Evolutionary conservation across 2,888 invertebrate species (phyloP), one percentile per base, ranked within the genome.

Genomic region (Microctonus hyperodae): DNA sequence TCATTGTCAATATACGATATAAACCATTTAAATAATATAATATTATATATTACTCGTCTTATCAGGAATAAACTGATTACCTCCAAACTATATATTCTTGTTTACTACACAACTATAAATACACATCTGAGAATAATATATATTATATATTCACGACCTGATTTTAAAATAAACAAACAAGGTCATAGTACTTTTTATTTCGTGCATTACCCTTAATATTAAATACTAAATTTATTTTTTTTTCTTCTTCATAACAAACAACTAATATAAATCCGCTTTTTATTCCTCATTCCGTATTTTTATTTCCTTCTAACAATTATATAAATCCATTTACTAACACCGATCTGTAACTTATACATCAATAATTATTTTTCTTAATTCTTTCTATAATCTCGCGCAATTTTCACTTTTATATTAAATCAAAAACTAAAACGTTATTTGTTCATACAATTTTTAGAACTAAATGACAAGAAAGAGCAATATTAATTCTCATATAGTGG

Each of bases 61-160:
- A 77, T 78, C 78, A 68, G 70, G 68, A 51, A 40, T 64, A 23
- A 61, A 72, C 62, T 68, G 74, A 75, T 71, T 74, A 75, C 70
- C 72, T 73, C 71, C 72, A 75, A 75, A 74, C 72, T 68, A 71
- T 68, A 70, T 76, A 75, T n/a, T 44, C 76, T 77, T 80, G 78
- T 81, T 81, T 82, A 79, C 79, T 78, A 77, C 73, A 70, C 57
- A 71, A 71, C 71, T 78, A 78, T 72, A 73, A 74, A 74, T 74
- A 72, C 48, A 53, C 31, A 51, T 60, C 37, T 37, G 37, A 35
- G 11, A 35, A 67, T 63, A n/a, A n/a, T n/a, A n/a, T n/a, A 28
- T 28, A 28, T 28, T 28, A 28, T 28, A 51, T 40, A 64, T 53
- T 48, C 67, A 60, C 73, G 75, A 72, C 74, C 73, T 69, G 73